Conservation (phyloP, 1,140 invertebrate genomes). For the Heterodera carotae region DNA sequence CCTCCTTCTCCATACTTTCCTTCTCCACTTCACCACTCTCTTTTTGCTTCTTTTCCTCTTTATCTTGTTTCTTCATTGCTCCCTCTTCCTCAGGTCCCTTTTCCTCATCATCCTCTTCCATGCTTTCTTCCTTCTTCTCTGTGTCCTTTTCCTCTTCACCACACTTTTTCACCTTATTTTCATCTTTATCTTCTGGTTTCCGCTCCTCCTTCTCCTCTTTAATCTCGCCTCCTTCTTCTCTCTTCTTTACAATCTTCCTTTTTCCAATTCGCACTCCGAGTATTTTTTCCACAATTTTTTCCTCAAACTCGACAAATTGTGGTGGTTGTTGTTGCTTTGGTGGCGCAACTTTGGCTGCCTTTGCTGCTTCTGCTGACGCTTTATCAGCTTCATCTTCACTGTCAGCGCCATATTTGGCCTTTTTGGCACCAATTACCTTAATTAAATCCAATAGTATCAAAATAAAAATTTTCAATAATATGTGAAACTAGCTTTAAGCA, state of each 20-base stretch:
- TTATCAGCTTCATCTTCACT: conserved; percentile 19
- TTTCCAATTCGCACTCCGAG: conserved; percentile 45
- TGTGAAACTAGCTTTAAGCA: too few relatives aligned
- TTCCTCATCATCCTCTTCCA: neutral
- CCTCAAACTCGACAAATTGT: conserved; percentile 30
- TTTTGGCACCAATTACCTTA: conserved; percentile 1
- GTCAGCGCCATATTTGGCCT: conserved; percentile 19
- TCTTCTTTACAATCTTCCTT: conserved; percentile 31
- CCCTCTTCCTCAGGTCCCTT: conserved; percentile 11
- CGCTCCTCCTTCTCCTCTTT: neutral
- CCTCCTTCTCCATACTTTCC: conserved; percentile 1
- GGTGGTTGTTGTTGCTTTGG: conserved; percentile 1
- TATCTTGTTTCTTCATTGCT: conserved; percentile 30
- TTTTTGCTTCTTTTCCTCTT: neutral
- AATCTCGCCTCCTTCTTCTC: conserved; percentile 26
- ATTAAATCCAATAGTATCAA: neutral
- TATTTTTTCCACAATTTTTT: conserved; percentile 55
- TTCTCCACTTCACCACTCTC: conserved; percentile 10
- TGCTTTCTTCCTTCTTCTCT: neutral
- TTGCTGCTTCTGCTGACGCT: neutral
- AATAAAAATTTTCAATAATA: too few relatives aligned
- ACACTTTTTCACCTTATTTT: conserved; percentile 4
- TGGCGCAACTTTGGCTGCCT: neutral
- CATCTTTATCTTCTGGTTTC: neutral
- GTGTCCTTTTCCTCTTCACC: too few relatives aligned